Evolutionary conservation across 2,113 vertebrate genomes (phyloP).

Genomic region (Reinhardtius hippoglossoides): DNA sequence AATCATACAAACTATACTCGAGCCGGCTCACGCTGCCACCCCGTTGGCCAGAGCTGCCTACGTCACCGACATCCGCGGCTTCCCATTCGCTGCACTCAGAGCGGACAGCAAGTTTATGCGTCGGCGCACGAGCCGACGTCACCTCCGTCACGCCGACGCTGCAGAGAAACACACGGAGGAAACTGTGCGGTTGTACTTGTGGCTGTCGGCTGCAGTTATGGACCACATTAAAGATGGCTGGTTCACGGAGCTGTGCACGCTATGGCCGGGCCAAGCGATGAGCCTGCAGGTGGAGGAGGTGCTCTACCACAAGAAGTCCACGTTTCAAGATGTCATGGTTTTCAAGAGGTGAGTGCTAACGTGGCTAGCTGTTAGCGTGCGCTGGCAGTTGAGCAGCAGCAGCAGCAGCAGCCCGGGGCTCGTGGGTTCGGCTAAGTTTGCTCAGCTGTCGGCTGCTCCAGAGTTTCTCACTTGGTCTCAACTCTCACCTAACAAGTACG

Average conservation of each 20-base stretch:
- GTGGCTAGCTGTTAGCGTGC: slow-evolving; percentile 52
- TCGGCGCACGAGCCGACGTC: slow-evolving; percentile 13
- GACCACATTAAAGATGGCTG: slow-evolving; percentile 90
- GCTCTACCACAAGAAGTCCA: slow-evolving; percentile 89
- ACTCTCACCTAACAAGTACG: background rate
- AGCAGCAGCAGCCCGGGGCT: background rate
- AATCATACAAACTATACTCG: slow-evolving; percentile 62
- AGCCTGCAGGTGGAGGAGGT: slow-evolving; percentile 93
- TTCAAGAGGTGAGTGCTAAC: slow-evolving; percentile 89
- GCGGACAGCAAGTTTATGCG: slow-evolving; percentile 31
- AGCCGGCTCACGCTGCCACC: background rate
- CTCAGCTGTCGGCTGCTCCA: too few species aligned
- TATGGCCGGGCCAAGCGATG: slow-evolving; percentile 95
- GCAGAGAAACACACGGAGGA: slow-evolving; percentile 25
- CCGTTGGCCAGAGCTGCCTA: slow-evolving; percentile 11
- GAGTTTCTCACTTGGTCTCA: background rate
- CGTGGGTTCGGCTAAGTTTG: background rate
- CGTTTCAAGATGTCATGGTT: slow-evolving; percentile 94
- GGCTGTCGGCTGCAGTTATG: slow-evolving; percentile 61
- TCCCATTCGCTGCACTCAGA: background rate
- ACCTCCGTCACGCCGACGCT: background rate
- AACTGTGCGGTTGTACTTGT: slow-evolving; percentile 4
- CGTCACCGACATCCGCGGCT: background rate
- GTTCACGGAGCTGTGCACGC: slow-evolving; percentile 92
- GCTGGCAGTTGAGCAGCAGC: slow-evolving; percentile 15